These are phyloP conservation scores for Meteorus colon DNA, from an alignment of 2,888 invertebrate genomes.

Conservation along the genomic window DNA sequence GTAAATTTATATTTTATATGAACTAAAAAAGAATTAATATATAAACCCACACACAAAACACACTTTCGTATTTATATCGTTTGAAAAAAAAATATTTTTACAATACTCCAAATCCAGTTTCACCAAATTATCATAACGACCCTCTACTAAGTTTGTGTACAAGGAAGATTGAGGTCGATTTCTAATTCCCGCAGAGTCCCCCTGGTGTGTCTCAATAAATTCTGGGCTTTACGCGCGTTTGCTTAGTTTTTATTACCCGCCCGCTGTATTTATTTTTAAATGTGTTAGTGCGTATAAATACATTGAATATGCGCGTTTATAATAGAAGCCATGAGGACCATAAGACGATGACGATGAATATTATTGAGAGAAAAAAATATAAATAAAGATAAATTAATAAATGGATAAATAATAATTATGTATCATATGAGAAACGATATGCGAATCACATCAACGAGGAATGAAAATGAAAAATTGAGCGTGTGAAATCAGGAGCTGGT, in stretches of 20 bases:
- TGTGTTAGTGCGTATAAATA: constrained; percentile 30
- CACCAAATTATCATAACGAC: constrained; percentile 63
- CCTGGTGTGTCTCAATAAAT: constrained; percentile 63
- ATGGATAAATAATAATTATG: too few species aligned
- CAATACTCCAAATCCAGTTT: constrained; percentile 63
- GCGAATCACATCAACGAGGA: too few species aligned
- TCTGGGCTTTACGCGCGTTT: constrained; percentile 61
- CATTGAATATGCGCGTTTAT: not conserved
- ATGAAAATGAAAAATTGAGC: too few species aligned
- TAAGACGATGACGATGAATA: not conserved
- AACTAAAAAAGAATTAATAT: not conserved
- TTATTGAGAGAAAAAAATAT: not conserved
- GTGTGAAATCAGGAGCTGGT: not conserved
- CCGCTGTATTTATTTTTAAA: constrained; percentile 38
- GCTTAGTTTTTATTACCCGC: constrained; percentile 63
- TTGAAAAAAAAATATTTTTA: constrained; percentile 1
- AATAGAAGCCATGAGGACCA: not conserved
- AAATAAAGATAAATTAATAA: not conserved
- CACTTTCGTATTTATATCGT: not conserved
- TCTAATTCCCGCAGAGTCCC: constrained; percentile 62
- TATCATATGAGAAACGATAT: too few species aligned
- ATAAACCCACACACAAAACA: not conserved
- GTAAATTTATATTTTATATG: not conserved
- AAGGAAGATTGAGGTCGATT: constrained; percentile 63
- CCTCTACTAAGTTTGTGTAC: constrained; percentile 29